Conservation (phyloP, 2,888 invertebrate genomes). For the Cheilosia urbana region DNA sequence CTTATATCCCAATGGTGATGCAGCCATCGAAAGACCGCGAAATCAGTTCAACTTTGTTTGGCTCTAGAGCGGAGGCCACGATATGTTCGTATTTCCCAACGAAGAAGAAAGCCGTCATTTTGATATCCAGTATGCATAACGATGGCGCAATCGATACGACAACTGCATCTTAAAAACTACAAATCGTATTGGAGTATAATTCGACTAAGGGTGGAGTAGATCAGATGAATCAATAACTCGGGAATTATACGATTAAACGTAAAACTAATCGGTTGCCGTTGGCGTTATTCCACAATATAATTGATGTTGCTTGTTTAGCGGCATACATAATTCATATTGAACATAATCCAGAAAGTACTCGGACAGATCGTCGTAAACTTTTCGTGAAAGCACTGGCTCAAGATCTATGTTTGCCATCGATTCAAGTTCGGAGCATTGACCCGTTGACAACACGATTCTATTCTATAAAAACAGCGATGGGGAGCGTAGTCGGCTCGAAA, state of each 20-base stretch:
- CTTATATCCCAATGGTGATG: neutral
- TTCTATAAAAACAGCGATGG: neutral
- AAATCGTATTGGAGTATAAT: neutral
- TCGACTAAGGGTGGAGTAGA: neutral
- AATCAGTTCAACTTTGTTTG: conserved; percentile 4
- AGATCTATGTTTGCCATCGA: neutral
- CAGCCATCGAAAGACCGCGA: conserved; percentile 4
- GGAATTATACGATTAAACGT: neutral
- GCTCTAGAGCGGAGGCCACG: neutral
- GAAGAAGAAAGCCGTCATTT: conserved; percentile 1
- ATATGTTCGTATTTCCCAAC: neutral
- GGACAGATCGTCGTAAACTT: neutral
- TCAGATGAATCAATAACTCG: neutral
- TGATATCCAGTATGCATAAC: neutral
- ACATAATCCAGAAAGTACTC: neutral
- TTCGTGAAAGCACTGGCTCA: neutral
- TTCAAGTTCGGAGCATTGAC: neutral
- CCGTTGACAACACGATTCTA: neutral
- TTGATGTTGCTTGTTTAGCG: neutral
- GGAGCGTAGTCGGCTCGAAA: neutral
- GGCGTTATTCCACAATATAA: neutral
- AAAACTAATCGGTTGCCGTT: conserved; percentile 4
- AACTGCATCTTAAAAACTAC: neutral
- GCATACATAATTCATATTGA: neutral
- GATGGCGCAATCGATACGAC: conserved; percentile 5